Conservation (phyloP, 2,888 invertebrate genomes). For the Galeruca laticollis region DNA sequence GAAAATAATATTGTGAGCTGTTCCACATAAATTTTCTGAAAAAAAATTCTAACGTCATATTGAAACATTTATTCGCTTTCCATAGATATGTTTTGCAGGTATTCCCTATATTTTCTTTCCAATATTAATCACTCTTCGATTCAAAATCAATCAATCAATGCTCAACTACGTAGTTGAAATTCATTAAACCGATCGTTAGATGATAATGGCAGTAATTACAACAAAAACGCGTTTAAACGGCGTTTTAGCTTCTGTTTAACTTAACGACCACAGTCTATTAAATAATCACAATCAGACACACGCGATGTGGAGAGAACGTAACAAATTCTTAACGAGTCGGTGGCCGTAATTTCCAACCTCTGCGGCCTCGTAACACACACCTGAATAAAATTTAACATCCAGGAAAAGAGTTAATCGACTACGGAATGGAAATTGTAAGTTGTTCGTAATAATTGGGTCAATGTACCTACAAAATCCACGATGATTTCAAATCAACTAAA, state of each 20-base stretch:
- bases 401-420: background rate
- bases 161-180: conserved; percentile 1
- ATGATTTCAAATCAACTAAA: background rate
- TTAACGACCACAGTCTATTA: conserved; percentile 42
- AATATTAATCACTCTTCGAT: too few relatives aligned
- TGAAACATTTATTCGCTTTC: too few relatives aligned
- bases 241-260: conserved; percentile 45
- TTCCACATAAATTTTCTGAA: too few relatives aligned
- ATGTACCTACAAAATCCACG: background rate
- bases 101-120: too few relatives aligned
- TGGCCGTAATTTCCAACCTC: conserved; percentile 15
- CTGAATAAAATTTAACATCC: conserved; percentile 10
- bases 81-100: too few relatives aligned
- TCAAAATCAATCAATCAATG: background rate
- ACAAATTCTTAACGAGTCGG: conserved; percentile 6
- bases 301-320: conserved; percentile 26
- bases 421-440: background rate
- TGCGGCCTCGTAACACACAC: conserved; percentile 9
- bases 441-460: conserved; percentile 1
- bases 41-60: too few relatives aligned
- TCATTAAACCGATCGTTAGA: conserved; percentile 41
- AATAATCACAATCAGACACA: conserved; percentile 36
- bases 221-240: conserved; percentile 39
- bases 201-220: conserved; percentile 44
- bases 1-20: too few relatives aligned